Percentiles rank a stretch among this genome's conserved stretches.
Conservation (phyloP, 2,888 invertebrate species). For the Anthophora plumipes region DNA sequence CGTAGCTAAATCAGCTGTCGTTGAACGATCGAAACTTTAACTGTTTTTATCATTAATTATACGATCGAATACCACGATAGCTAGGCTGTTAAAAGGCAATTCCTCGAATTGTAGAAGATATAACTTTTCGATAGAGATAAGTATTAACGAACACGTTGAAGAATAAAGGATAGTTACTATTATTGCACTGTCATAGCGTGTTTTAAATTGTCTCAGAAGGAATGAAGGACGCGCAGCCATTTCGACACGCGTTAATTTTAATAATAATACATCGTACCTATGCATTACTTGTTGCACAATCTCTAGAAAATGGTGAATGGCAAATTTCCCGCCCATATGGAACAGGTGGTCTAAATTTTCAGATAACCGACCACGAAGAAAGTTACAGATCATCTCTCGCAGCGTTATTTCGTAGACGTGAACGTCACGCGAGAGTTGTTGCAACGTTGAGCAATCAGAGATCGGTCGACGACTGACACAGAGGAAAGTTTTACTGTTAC, state of each 20-base stretch:
- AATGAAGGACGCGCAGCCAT: neutral
- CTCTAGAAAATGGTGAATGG: too few relatives aligned
- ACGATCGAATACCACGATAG: neutral
- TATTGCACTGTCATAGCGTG: neutral
- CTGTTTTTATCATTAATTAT: conserved; percentile 15
- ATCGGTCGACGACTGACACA: conserved; percentile 13
- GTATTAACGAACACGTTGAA: too few relatives aligned
- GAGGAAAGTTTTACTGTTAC: conserved; percentile 44
- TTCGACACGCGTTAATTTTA: neutral
- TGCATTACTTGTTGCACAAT: too few relatives aligned
- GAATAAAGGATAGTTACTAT: too few relatives aligned
- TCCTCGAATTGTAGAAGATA: neutral
- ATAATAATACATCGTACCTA: too few relatives aligned
- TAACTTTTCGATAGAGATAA: neutral
- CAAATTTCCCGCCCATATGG: neutral
- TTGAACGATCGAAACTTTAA: neutral
- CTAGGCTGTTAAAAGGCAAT: conserved; percentile 6
- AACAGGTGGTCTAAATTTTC: conserved; percentile 19
- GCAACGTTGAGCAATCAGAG: neutral
- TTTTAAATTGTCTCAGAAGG: neutral
- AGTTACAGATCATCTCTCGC: too few relatives aligned
- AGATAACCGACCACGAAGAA: neutral
- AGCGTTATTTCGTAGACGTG: too few relatives aligned
- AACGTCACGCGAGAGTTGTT: neutral
- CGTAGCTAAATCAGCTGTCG: neutral